Percentiles rank a stretch among this genome's conserved stretches.
These are phyloP conservation scores for Podargus strigoides DNA, from an alignment of 2,797 vertebrate species.

Conservation along the genomic window DNA sequence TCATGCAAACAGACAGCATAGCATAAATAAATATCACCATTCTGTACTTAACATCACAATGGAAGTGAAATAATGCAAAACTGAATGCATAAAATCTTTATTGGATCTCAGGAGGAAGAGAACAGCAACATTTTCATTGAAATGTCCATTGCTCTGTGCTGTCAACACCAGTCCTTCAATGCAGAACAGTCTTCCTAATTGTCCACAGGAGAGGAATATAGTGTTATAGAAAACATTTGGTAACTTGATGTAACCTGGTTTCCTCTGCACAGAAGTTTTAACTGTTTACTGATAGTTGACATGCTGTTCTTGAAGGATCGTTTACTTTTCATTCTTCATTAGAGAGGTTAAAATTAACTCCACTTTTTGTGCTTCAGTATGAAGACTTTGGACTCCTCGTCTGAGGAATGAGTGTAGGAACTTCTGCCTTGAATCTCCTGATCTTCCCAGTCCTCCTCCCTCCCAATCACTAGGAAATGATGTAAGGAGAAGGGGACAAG, in stretches of 20 bases:
- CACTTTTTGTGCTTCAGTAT: background rate
- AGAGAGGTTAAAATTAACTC: background rate
- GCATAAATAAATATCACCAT: slow-evolving; percentile 50
- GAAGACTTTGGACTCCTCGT: background rate
- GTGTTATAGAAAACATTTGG: slow-evolving; percentile 53
- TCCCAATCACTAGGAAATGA: background rate
- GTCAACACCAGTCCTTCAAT: slow-evolving; percentile 32
- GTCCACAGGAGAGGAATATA: slow-evolving; percentile 30
- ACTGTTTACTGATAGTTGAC: slow-evolving; percentile 38
- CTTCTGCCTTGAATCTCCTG: background rate
- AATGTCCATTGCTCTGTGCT: slow-evolving; percentile 39
- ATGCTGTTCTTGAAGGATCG: background rate
- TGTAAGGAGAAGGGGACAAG: background rate
- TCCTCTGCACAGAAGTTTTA: slow-evolving; percentile 25
- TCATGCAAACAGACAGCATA: slow-evolving; percentile 42
- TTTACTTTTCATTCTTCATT: background rate
- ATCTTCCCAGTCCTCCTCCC: background rate
- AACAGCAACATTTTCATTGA: slow-evolving; percentile 37
- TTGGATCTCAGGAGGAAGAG: slow-evolving; percentile 38
- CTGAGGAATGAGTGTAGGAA: background rate
- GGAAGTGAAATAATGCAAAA: slow-evolving; percentile 36
- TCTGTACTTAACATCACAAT: background rate
- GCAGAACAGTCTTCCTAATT: slow-evolving; percentile 11
- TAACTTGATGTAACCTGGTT: slow-evolving; percentile 13
- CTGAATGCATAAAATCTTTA: slow-evolving; percentile 37